Base-by-base conservation (phyloP, 1,140 invertebrate genomes). In the Ceratitis capitata region DNA sequence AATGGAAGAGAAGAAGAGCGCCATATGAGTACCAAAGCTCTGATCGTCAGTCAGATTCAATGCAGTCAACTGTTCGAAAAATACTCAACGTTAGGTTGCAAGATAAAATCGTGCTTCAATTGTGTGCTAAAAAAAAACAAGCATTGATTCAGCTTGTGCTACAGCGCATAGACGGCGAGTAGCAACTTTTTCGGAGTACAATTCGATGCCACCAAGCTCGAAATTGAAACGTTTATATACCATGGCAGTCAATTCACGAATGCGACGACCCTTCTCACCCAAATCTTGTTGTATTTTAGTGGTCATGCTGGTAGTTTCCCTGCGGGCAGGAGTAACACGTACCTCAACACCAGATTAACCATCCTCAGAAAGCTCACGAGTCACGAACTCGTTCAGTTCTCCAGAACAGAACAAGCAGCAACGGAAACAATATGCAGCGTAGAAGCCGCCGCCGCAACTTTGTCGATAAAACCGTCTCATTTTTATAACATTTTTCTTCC, bases 351-450 rank as follows among this genome's bases (percentile, higher is more conserved):
- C 99, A 88, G 98, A 99, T 94, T 99, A 99, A 84, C 99, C 99
- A 98, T 99, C 99, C 93, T 99, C 99, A 83, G 99, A 98, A 64
- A 99, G 94, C 93, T 99, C 99, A 92, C 98, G 95, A 92, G 98
- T 99, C 47, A 99, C 93, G 92, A 99, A 99, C 93, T 99, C 98
- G 93, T 99, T 99, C 86, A 99, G 93, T 94, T 99, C 99, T n/a
- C n/a, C n/a, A n/a, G n/a, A n/a, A n/a, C n/a, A n/a, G n/a, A n/a
- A n/a, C n/a, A n/a, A n/a, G n/a, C n/a, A n/a, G n/a, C n/a, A n/a
- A n/a, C n/a, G n/a, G n/a, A n/a, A n/a, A n/a, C n/a, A n/a, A n/a
- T n/a, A n/a, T n/a, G n/a, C n/a, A n/a, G n/a, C n/a, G n/a, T n/a
- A n/a, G n/a, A n/a, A n/a, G n/a, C n/a, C n/a, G n/a, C n/a, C n/a